phyloP scores from a whole-genome alignment of 2,888 invertebrate species.

The Eupithecia pulchellata region DNA sequence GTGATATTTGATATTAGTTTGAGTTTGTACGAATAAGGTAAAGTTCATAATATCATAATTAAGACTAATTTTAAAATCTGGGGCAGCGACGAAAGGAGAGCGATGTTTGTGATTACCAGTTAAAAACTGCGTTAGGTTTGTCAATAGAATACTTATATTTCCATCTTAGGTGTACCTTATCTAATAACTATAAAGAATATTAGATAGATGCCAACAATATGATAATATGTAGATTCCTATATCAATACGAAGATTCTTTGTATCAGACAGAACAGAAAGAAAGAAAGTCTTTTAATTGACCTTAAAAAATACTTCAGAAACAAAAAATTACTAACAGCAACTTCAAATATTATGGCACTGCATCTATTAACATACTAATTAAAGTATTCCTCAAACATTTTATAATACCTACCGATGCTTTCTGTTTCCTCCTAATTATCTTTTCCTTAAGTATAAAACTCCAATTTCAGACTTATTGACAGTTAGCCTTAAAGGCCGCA shows the following conservation, averaged over 20 bases:
- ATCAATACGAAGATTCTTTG: neutral
- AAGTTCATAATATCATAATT: slow-evolving; percentile 36
- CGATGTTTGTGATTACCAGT: neutral
- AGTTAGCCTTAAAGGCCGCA: neutral
- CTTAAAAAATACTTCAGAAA: too few relatives aligned
- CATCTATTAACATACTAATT: neutral
- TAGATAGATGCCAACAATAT: neutral
- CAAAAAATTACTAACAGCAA: too few relatives aligned
- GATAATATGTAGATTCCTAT: neutral
- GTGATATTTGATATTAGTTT: slow-evolving; percentile 34
- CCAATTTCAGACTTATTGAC: neutral
- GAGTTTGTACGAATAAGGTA: slow-evolving; percentile 28
- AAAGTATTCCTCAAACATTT: neutral
- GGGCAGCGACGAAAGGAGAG: neutral
- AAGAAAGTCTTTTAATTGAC: too few relatives aligned
- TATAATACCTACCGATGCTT: neutral
- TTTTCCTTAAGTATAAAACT: neutral
- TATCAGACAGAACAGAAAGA: neutral
- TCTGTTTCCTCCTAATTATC: neutral
- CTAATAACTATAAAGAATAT: neutral
- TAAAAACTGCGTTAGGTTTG: neutral
- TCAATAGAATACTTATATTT: neutral
- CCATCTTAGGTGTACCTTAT: too few relatives aligned
- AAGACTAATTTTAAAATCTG: neutral
- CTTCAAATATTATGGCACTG: too few relatives aligned